Conservation (phyloP, 2,888 invertebrate species). For the Caenorhabditis sp. region DNA sequence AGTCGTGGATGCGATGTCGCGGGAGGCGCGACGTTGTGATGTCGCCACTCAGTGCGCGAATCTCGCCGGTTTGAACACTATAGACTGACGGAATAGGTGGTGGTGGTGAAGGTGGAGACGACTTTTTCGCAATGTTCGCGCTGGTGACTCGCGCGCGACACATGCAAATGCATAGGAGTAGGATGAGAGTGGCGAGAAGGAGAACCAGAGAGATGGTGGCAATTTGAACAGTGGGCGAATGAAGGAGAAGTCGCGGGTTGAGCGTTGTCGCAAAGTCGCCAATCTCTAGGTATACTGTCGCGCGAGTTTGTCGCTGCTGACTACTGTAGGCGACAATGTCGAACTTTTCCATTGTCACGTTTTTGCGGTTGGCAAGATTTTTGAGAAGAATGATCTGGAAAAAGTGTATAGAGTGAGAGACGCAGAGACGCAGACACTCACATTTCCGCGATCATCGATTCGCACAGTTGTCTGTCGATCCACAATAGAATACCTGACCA, state of each 20-base stretch:
- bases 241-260: conserved; percentile 24
- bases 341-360: conserved; percentile 54
- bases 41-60: conserved; percentile 17
- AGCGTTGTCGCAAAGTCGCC: conserved; percentile 72
- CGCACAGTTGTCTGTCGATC: conserved; percentile 29
- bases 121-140: not conserved
- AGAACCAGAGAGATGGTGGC: conserved; percentile 77
- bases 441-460: conserved; percentile 54
- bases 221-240: conserved; percentile 76
- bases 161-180: conserved; percentile 75
- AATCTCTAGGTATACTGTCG: conserved; percentile 58
- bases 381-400: not conserved
- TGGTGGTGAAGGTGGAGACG: not conserved
- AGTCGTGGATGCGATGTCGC: not conserved
- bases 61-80: conserved; percentile 38
- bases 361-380: conserved; percentile 13
- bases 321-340: conserved; percentile 57
- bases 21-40: not conserved
- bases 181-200: conserved; percentile 74
- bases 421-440: conserved; percentile 14
- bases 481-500: conserved; percentile 34
- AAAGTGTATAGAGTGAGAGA: too few relatives aligned
- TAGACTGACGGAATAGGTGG: conserved; percentile 9
- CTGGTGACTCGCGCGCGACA: conserved; percentile 7
- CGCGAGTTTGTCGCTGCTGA: conserved; percentile 37